Base-by-base conservation (phyloP, 2,888 invertebrate genomes). In the Deroplatys truncata region DNA sequence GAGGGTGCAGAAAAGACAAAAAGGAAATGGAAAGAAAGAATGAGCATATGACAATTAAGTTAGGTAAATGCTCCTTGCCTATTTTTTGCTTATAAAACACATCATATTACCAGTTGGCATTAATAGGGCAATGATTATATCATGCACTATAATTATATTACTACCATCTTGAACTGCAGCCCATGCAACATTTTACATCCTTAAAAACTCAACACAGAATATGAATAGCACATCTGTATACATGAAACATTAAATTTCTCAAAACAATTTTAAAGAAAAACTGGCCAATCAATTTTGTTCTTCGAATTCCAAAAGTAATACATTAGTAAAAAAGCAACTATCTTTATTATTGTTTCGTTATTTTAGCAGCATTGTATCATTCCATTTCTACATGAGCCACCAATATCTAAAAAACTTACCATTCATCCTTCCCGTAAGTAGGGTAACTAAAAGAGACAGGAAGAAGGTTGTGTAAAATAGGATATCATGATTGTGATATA, bases 381-480 rank as follows among this genome's bases (percentile, higher is more conserved):
- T 89, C 85, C 82, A 72, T 72, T 72, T 20, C 16, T 25, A 72
- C 20, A 72, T 20, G 20, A 72, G 7, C 56, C 56, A 72, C 56
- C 56, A 43, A 72, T 20, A 72, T 0, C 25, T 72, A 72, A 16
- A 49, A 72, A 72, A 94, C 95, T 95, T 94, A 95, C 95, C 95
- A 95, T 93, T 95, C 94, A 93, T 95, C 95, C 94, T 95, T 95
- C 93, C 94, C 94, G 94, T 94, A 95, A 92, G 94, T 94, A 92
- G 94, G 94, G 94, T 94, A 95, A 94, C 94, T 95, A 93, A 92
- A 93, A 92, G 92, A 92, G 91, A 92, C 92, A 93, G 92, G 56
- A 72, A 72, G 56, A 72, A 92, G 92, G 92, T 92, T 86, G 83
- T 83, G 43, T 87, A 82, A 87, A 87, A 87, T 28, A 83, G 87